These are phyloP conservation scores for Nomada goodeniana DNA, from an alignment of 2,888 invertebrate species.

Conservation along the genomic window DNA sequence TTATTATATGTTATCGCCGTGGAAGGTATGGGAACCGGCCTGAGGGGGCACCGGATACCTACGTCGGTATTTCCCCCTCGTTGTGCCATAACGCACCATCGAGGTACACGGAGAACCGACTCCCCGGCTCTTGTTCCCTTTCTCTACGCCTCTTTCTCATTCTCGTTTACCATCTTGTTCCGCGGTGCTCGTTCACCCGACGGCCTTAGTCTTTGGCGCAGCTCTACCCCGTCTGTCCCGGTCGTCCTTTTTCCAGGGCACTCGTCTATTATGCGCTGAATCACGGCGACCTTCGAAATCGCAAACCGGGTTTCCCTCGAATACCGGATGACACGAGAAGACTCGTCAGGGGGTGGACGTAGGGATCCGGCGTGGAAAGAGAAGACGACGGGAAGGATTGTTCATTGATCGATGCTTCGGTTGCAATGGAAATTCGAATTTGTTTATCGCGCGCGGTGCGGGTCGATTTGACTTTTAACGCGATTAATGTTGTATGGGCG, in stretches of 20 bases:
- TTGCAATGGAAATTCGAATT: too few species aligned
- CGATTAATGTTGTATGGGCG: too few species aligned
- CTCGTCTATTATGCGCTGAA: conserved; percentile 71
- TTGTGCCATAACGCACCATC: conserved; percentile 79
- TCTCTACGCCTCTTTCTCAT: conserved; percentile 12
- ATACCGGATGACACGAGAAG: conserved; percentile 13
- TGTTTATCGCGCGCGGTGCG: too few species aligned
- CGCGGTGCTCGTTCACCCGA: conserved; percentile 34
- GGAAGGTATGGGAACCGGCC: conserved; percentile 83
- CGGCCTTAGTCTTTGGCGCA: conserved; percentile 46
- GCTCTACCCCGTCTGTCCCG: conserved; percentile 27
- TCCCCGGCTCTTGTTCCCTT: conserved; percentile 42
- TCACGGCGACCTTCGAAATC: conserved; percentile 69
- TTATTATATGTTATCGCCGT: conserved; percentile 83
- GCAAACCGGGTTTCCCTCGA: conserved; percentile 8
- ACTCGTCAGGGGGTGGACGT: neutral
- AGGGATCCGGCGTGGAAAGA: too few species aligned
- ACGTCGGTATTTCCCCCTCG: conserved; percentile 73
- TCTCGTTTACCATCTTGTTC: conserved; percentile 23
- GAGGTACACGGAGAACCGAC: conserved; percentile 66
- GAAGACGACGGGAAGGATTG: too few species aligned
- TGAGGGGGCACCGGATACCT: conserved; percentile 72
- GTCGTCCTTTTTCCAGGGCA: conserved; percentile 65
- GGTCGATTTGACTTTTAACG: too few species aligned
- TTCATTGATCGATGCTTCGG: too few species aligned